These are phyloP conservation scores for Lepidonotus clava DNA, from an alignment of 2,888 invertebrate species.

Conservation along the genomic window DNA sequence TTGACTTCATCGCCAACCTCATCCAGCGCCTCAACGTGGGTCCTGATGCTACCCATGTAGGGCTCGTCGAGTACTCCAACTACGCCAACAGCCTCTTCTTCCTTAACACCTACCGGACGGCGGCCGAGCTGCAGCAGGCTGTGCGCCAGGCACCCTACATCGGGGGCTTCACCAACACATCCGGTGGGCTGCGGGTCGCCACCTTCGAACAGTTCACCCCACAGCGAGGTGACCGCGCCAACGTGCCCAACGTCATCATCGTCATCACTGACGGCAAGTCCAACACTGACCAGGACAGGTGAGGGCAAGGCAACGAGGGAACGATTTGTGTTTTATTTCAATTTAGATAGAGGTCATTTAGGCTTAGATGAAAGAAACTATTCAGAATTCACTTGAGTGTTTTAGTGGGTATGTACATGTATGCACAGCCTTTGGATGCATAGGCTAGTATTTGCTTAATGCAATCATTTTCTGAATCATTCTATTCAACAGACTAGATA, in stretches of 20 bases:
- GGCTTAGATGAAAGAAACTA: no score
- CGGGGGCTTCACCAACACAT: conserved; percentile 54
- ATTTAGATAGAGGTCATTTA: no score
- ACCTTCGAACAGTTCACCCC: conserved; percentile 39
- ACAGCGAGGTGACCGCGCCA: conserved; percentile 37
- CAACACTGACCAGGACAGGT: conserved; percentile 40
- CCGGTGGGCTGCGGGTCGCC: conserved; percentile 49
- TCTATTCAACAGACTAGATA: no score
- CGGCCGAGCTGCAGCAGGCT: background rate
- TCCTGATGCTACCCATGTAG: conserved; percentile 30
- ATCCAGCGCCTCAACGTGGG: conserved; percentile 47
- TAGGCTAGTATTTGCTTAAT: no score
- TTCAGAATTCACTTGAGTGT: no score
- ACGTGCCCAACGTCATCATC: conserved; percentile 38
- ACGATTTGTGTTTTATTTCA: no score
- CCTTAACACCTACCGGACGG: background rate
- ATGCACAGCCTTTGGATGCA: no score
- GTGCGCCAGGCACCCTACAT: conserved; percentile 26
- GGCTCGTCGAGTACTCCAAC: conserved; percentile 53
- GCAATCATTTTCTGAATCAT: no score
- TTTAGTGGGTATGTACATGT: no score
- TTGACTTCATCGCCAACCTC: conserved; percentile 53
- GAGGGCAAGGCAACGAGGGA: no score
- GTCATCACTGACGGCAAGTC: conserved; percentile 56
- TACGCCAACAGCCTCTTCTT: conserved; percentile 30